phyloP scores from a whole-genome alignment of 1,140 invertebrate genomes.

The Lycorma delicatula region DNA sequence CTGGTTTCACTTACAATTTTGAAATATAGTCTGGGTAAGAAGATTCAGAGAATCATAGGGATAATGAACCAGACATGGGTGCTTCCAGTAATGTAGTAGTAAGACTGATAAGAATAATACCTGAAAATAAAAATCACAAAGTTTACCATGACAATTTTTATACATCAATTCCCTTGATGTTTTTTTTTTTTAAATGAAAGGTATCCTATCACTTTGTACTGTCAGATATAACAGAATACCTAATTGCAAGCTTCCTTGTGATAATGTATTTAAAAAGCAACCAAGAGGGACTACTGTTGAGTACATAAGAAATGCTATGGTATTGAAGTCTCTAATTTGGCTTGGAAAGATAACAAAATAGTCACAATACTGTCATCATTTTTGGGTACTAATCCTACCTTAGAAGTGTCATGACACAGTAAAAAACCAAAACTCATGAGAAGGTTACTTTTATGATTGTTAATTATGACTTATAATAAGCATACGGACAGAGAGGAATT shows the following conservation, averaged over 20 bases:
- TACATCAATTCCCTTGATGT: constrained; percentile 19
- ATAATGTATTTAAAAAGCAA: constrained; percentile 17
- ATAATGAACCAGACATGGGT: constrained; percentile 22
- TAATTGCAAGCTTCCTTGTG: constrained; percentile 21
- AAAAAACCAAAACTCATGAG: constrained; percentile 11
- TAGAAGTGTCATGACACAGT: background rate
- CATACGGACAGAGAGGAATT: constrained; percentile 34
- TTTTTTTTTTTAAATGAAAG: no score
- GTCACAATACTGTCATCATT: constrained; percentile 5
- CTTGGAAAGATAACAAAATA: constrained; percentile 12
- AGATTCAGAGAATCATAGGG: constrained; percentile 19
- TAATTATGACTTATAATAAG: constrained; percentile 22
- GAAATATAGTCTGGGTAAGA: constrained; percentile 32
- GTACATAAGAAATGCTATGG: background rate
- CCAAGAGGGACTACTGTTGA: constrained; percentile 3
- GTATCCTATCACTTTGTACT: constrained; percentile 24
- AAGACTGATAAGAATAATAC: constrained; percentile 16
- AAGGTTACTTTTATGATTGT: background rate
- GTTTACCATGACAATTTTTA: constrained; percentile 26
- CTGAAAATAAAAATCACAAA: constrained; percentile 17
- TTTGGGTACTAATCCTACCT: background rate
- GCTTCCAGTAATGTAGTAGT: constrained; percentile 21
- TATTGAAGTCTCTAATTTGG: constrained; percentile 17
- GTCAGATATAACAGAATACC: constrained; percentile 24
- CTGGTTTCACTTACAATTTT: constrained; percentile 34